A percentile compares a stretch with the other conserved stretches of the same genome.
Conservation (phyloP, 1,140 invertebrate genomes). For the Philopotamus ludificatus region DNA sequence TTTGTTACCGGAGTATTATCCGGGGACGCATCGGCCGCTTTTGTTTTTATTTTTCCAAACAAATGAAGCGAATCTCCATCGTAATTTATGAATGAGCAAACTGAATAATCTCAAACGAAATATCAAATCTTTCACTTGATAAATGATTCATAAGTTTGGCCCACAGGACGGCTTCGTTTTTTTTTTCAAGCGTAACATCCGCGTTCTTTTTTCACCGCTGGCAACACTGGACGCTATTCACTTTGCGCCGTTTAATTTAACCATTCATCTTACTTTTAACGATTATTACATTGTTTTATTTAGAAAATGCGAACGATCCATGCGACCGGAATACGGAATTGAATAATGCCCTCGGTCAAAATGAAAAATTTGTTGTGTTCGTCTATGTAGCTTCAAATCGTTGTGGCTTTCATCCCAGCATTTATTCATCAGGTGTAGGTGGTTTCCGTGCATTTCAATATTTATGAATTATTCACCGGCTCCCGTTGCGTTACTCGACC, state of each 20-base stretch:
- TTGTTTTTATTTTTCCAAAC: conserved; percentile 19
- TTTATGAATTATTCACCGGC: conserved; percentile 21
- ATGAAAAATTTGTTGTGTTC: too few relatives aligned
- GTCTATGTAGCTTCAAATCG: not conserved
- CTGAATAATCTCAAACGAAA: conserved; percentile 13
- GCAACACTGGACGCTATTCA: not conserved
- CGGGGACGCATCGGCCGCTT: conserved; percentile 1
- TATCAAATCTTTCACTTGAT: conserved; percentile 10
- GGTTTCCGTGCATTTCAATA: conserved; percentile 22
- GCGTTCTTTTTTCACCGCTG: not conserved
- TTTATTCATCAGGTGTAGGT: not conserved
- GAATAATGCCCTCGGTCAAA: too few relatives aligned
- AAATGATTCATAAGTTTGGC: conserved; percentile 6
- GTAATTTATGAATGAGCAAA: conserved; percentile 10
- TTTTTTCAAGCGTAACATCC: too few relatives aligned
- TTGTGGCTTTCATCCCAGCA: conserved; percentile 1
- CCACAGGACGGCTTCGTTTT: not conserved
- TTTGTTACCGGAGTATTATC: conserved; percentile 15
- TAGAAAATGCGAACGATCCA: not conserved
- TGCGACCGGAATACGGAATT: not conserved
- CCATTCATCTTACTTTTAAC: not conserved
- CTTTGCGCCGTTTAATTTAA: not conserved
- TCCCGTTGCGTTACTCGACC: conserved; percentile 11
- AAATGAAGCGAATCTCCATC: conserved; percentile 6
- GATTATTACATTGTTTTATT: not conserved